Percentiles rank a stretch among this genome's conserved stretches.
Conservation (phyloP, 2,797 vertebrate species). For the Rhadinocentrus ornatus region DNA sequence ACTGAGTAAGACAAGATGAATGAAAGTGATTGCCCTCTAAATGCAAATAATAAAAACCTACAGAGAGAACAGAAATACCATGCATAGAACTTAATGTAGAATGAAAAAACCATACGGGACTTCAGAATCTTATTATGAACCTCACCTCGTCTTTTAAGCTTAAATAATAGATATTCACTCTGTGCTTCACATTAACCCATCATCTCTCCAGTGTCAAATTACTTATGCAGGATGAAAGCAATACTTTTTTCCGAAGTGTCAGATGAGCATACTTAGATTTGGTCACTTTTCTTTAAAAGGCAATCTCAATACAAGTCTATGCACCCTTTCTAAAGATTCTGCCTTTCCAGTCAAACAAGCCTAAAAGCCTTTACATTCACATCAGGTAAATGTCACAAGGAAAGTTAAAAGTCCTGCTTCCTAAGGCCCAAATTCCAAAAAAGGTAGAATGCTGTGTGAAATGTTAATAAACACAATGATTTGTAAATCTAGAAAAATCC, state of each 20-base stretch:
- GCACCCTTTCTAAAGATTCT: not conserved
- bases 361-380: not conserved
- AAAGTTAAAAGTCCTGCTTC: too few species aligned
- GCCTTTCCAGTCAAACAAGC: not conserved
- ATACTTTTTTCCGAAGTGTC: slow-evolving; percentile 11
- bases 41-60: not conserved
- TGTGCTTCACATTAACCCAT: slow-evolving; percentile 1
- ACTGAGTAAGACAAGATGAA: not conserved
- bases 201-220: slow-evolving; percentile 10
- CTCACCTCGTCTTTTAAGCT: not conserved
- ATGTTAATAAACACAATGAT: too few species aligned
- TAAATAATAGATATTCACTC: slow-evolving; percentile 22
- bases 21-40: not conserved
- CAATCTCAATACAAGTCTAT: not conserved
- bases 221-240: slow-evolving; percentile 7
- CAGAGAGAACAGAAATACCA: slow-evolving; percentile 2
- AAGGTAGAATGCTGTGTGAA: too few species aligned
- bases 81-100: slow-evolving; percentile 1
- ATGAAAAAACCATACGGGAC: not conserved
- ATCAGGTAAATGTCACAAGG: too few species aligned
- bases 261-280: slow-evolving; percentile 4
- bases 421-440: too few species aligned
- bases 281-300: not conserved
- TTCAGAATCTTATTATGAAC: not conserved
- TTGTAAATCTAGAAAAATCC: too few species aligned